A percentile compares a stretch with the other conserved stretches of the same genome.
phyloP scores from a whole-genome alignment of 2,888 invertebrate genomes.

The Portevinia maculata region DNA sequence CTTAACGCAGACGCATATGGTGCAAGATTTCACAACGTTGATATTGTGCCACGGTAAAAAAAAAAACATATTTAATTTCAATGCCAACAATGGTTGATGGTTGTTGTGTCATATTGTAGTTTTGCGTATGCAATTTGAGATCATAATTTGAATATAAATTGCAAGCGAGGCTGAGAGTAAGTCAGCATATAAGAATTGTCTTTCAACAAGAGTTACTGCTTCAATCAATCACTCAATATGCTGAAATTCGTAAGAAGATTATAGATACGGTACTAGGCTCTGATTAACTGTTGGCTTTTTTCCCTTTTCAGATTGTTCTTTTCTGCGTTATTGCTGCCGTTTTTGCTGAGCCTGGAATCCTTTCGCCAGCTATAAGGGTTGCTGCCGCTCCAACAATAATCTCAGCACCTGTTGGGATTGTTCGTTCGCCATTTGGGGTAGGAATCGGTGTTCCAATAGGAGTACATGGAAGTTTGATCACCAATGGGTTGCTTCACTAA shows the following conservation, averaged over 20 bases:
- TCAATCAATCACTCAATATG: not conserved
- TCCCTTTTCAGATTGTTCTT: slow-evolving; percentile 43
- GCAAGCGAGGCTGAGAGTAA: not conserved
- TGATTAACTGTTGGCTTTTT: not conserved
- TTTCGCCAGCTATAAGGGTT: slow-evolving; percentile 33
- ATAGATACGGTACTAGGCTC: not conserved
- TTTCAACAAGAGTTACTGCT: not conserved
- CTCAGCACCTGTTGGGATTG: slow-evolving; percentile 28
- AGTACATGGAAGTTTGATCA: slow-evolving; percentile 12
- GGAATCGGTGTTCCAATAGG: slow-evolving; percentile 25
- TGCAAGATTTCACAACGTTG: not conserved
- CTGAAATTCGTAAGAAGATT: slow-evolving; percentile 54
- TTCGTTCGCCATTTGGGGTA: slow-evolving; percentile 51
- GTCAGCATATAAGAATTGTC: slow-evolving; percentile 25
- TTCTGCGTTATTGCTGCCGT: slow-evolving; percentile 54
- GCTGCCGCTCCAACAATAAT: slow-evolving; percentile 37
- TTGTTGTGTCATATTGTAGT: not conserved
- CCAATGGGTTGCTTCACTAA: slow-evolving; percentile 42
- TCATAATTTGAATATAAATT: slow-evolving; percentile 21
- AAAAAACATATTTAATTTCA: not conserved
- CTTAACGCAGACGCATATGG: not conserved
- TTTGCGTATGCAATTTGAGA: not conserved
- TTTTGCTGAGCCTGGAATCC: slow-evolving; percentile 62
- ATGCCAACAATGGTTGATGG: slow-evolving; percentile 2
- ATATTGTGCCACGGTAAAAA: not conserved